These are phyloP conservation scores for Amphiprion percula DNA, from an alignment of 2,113 vertebrate species.

Conservation along the genomic window DNA sequence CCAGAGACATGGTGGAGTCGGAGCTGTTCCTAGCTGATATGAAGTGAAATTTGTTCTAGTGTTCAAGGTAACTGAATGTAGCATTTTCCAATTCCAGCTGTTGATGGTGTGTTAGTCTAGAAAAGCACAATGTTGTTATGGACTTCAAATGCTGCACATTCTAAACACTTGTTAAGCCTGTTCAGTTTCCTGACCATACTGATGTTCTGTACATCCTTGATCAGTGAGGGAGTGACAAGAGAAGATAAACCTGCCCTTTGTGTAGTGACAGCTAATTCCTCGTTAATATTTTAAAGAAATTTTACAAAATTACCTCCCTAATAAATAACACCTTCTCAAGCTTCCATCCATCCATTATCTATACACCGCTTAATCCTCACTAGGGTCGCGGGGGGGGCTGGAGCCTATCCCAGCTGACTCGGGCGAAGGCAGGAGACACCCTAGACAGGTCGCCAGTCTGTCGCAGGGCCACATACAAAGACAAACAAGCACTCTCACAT, in stretches of 20 bases:
- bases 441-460: too few relatives aligned
- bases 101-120: conserved; percentile 45
- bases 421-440: too few relatives aligned
- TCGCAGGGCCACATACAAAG: too few relatives aligned
- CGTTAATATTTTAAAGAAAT: conserved; percentile 3
- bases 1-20: conserved; percentile 37
- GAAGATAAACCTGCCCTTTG: conserved; percentile 3
- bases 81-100: conserved; percentile 59
- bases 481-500: too few relatives aligned
- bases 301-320: conserved; percentile 9
- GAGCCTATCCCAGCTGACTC: too few relatives aligned
- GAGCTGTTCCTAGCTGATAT: conserved; percentile 46
- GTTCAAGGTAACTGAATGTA: conserved; percentile 77
- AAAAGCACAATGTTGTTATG: conserved; percentile 71
- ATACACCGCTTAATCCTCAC: too few relatives aligned
- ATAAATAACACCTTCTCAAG: conserved; percentile 26
- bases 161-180: conserved; percentile 26
- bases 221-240: conserved; percentile 8
- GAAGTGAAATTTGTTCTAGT: conserved; percentile 58
- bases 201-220: conserved; percentile 17
- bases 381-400: too few relatives aligned
- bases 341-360: too few relatives aligned
- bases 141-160: conserved; percentile 60
- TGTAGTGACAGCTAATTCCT: conserved; percentile 15
- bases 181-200: conserved; percentile 35